Conservation (phyloP, 2,888 invertebrate genomes). For the Papilio protenor region DNA sequence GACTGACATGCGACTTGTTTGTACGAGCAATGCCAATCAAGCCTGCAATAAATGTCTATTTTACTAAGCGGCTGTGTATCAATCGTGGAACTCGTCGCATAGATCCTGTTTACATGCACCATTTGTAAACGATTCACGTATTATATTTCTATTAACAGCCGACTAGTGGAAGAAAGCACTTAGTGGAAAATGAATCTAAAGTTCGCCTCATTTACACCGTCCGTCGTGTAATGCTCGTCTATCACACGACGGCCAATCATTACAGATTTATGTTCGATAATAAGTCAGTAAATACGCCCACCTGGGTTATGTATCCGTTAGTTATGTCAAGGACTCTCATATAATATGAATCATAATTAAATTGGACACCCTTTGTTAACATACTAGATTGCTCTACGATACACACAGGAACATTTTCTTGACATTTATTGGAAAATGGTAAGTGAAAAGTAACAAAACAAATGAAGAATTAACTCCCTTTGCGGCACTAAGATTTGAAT, state of each 20-base stretch:
- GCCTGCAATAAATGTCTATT: background rate
- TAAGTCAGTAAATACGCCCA: conserved; percentile 61
- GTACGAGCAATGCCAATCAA: background rate
- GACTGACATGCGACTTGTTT: background rate
- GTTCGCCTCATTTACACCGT: conserved; percentile 70
- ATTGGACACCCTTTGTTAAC: conserved; percentile 27
- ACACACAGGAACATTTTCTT: no score
- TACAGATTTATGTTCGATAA: conserved; percentile 74
- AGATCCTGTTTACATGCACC: no score
- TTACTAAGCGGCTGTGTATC: background rate
- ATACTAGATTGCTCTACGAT: background rate
- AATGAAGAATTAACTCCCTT: no score
- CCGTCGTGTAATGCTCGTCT: conserved; percentile 64
- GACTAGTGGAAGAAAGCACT: background rate
- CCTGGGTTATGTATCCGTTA: conserved; percentile 44
- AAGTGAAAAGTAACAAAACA: no score
- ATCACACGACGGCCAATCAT: conserved; percentile 66
- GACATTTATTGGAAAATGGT: no score
- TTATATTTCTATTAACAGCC: no score
- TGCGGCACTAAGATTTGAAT: no score
- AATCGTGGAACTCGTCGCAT: background rate
- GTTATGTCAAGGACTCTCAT: conserved; percentile 14
- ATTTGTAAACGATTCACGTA: no score
- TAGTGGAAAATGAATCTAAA: conserved; percentile 37
- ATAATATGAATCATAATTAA: conserved; percentile 28